Percentiles rank a stretch among this genome's conserved stretches.
Conservation (phyloP, 1,140 invertebrate genomes). For the Chironomus tepperi region DNA sequence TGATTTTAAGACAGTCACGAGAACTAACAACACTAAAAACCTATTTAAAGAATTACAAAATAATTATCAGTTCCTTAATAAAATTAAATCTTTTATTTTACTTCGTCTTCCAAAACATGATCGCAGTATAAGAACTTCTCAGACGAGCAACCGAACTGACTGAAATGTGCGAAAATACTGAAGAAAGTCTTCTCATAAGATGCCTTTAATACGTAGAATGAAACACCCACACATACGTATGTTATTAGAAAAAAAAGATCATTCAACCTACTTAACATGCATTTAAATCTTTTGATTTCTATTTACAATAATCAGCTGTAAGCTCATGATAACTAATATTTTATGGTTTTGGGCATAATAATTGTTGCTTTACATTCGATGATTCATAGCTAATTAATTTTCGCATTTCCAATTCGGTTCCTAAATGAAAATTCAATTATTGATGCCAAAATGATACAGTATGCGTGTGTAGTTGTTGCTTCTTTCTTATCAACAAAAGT, state of each 20-base stretch:
- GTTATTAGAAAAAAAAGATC: neutral
- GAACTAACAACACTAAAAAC: neutral
- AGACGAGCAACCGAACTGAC: neutral
- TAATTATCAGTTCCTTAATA: neutral
- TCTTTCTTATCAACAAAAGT: too few relatives aligned
- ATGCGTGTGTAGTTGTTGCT: too few relatives aligned
- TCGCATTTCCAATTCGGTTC: too few relatives aligned
- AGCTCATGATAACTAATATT: too few relatives aligned
- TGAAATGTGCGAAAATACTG: neutral
- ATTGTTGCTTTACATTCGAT: too few relatives aligned
- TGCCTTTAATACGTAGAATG: neutral
- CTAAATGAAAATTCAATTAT: too few relatives aligned
- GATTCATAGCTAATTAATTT: too few relatives aligned
- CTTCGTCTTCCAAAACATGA: too few relatives aligned
- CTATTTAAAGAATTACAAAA: neutral
- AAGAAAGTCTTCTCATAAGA: neutral
- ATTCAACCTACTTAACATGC: neutral
- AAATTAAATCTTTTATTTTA: too few relatives aligned
- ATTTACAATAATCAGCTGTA: neutral
- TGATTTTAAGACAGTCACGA: neutral
- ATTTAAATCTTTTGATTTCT: conserved; percentile 1
- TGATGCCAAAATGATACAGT: too few relatives aligned
- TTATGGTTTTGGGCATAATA: too few relatives aligned
- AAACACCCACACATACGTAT: neutral
- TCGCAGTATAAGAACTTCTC: neutral